These are phyloP conservation scores for Drosophila guanche DNA, from an alignment of 1,140 invertebrate genomes.

Conservation along the genomic window DNA sequence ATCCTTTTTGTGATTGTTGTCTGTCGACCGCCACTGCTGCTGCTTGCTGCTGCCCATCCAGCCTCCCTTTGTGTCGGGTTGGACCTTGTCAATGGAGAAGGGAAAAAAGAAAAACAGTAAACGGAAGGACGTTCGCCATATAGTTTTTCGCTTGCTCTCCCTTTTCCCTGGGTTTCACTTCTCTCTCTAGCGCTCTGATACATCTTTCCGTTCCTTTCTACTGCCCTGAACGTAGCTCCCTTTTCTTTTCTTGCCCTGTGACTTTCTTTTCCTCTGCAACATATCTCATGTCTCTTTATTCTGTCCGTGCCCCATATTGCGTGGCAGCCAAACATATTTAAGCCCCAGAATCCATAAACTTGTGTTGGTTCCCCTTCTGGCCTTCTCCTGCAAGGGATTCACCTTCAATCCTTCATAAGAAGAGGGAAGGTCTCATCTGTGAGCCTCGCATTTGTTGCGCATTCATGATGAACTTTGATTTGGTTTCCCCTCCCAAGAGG, in stretches of 20 bases:
- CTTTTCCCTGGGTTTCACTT: neutral
- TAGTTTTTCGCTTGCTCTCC: constrained; percentile 12
- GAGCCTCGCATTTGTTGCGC: constrained; percentile 41
- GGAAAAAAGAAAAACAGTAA: constrained; percentile 21
- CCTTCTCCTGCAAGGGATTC: constrained; percentile 30
- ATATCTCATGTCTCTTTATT: too few relatives aligned
- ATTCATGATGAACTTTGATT: constrained; percentile 46
- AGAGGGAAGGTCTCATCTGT: neutral
- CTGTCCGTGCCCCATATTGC: constrained; percentile 22
- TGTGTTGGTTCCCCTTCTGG: constrained; percentile 43
- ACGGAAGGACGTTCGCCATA: constrained; percentile 45
- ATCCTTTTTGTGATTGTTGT: constrained; percentile 49
- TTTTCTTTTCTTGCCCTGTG: constrained; percentile 7
- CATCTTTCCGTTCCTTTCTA: constrained; percentile 3
- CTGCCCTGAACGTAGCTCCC: neutral
- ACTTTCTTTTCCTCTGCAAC: constrained; percentile 3
- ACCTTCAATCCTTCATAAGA: neutral
- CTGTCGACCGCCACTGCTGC: neutral
- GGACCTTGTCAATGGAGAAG: neutral
- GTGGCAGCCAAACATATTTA: constrained; percentile 44
- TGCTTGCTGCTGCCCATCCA: constrained; percentile 25
- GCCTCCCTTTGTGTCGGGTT: constrained; percentile 4
- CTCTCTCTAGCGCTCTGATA: constrained; percentile 9
- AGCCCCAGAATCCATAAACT: constrained; percentile 46
- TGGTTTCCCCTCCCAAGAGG: constrained; percentile 4